phyloP scores from a whole-genome alignment of 2,888 invertebrate genomes.

The Eupithecia insigniata region DNA sequence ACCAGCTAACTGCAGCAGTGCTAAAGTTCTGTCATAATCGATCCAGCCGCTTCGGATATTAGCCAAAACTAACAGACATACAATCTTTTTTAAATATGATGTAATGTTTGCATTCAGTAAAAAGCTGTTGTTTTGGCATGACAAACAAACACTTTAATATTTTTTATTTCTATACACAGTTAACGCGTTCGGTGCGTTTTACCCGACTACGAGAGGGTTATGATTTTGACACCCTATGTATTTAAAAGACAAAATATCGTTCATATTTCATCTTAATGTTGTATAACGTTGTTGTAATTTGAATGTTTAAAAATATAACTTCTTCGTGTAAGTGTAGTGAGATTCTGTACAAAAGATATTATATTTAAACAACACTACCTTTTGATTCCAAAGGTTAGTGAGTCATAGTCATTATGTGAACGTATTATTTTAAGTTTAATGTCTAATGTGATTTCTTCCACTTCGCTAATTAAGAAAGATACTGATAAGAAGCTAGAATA shows the following conservation, averaged over 20 bases:
- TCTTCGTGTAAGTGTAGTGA: not conserved
- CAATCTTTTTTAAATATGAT: not conserved
- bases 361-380: constrained; percentile 15
- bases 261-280: not conserved
- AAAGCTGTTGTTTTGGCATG: not conserved
- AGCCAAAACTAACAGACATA: not conserved
- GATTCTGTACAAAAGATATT: not conserved
- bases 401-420: constrained; percentile 8
- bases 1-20: not conserved
- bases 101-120: not conserved
- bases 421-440: constrained; percentile 9
- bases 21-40: not conserved
- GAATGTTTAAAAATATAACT: not conserved
- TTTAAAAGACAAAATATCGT: constrained; percentile 11
- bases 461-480: not conserved
- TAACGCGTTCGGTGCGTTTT: not conserved
- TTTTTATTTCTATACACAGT: not conserved
- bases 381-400: constrained; percentile 20
- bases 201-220: no score
- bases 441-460: constrained; percentile 3
- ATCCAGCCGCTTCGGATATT: not conserved
- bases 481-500: not conserved
- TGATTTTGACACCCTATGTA: no score
- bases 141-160: not conserved
- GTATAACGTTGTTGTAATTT: not conserved